Evolutionary conservation across 2,888 invertebrate genomes (phyloP).

Genomic region (Alcis repandata): DNA sequence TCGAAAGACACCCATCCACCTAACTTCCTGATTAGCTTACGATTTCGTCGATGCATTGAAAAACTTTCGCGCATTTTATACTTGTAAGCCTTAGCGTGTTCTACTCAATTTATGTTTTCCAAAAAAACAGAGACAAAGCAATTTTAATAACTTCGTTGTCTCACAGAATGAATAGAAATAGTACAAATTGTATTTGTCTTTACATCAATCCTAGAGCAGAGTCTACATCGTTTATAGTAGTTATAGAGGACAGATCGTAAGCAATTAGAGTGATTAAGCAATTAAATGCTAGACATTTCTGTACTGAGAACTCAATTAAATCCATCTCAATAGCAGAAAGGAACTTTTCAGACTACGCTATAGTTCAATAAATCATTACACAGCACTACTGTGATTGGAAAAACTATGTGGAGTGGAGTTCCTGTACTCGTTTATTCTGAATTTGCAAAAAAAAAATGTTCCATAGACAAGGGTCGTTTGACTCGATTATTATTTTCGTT

Average conservation of each 20-base stretch:
- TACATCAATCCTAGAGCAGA: not conserved
- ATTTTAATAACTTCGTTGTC: constrained; percentile 2
- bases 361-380: not conserved
- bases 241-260: constrained; percentile 4
- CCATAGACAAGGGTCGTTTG: no score
- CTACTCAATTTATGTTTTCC: no score
- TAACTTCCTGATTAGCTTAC: no score
- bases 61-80: no score
- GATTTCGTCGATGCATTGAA: no score
- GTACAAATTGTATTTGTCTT: constrained; percentile 1
- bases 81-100: no score
- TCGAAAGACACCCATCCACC: no score
- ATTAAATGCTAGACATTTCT: constrained; percentile 19
- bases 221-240: not conserved
- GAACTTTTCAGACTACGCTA: not conserved
- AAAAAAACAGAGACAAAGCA: no score
- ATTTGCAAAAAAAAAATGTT: no score
- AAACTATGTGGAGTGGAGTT: not conserved
- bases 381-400: not conserved
- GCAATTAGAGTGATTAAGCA: constrained; percentile 27
- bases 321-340: constrained; percentile 18
- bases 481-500: no score
- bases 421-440: not conserved
- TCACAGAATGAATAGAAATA: no score
- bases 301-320: constrained; percentile 27